Evolutionary conservation across 1,140 invertebrate species (phyloP).

Genomic region (Neodiprion pinetum): DNA sequence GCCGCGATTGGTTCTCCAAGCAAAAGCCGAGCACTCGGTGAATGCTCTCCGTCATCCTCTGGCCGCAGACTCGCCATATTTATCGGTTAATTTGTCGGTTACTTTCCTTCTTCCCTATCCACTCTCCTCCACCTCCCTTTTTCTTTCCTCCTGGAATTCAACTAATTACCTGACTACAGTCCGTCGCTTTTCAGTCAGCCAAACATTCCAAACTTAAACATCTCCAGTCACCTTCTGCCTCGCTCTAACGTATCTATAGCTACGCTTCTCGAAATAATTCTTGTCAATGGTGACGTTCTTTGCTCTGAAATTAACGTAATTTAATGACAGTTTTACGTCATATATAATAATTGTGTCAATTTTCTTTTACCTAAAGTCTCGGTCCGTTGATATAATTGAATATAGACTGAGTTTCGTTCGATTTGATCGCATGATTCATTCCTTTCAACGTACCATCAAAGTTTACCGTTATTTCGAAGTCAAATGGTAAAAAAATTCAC

Average conservation of each 20-base stretch:
- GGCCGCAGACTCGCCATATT: slow-evolving; percentile 1
- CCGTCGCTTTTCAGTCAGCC: not conserved
- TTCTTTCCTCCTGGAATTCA: not conserved
- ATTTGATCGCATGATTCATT: too few relatives aligned
- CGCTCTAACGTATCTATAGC: not conserved
- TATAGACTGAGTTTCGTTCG: too few relatives aligned
- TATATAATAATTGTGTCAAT: too few relatives aligned
- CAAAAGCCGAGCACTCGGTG: not conserved
- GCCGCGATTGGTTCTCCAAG: not conserved
- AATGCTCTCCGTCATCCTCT: not conserved
- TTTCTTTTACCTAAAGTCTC: too few relatives aligned
- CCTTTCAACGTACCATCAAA: too few relatives aligned
- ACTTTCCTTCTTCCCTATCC: not conserved
- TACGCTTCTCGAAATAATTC: not conserved
- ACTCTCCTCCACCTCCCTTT: not conserved
- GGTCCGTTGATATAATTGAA: too few relatives aligned
- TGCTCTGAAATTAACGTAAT: too few relatives aligned
- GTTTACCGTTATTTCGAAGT: too few relatives aligned
- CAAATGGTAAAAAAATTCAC: too few relatives aligned
- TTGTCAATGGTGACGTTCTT: too few relatives aligned
- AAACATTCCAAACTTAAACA: not conserved
- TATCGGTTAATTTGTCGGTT: slow-evolving; percentile 21
- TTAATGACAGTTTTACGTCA: too few relatives aligned
- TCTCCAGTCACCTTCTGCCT: not conserved
- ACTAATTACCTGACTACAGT: slow-evolving; percentile 15